These are phyloP conservation scores for Dromas ardeola DNA, from an alignment of 2,113 vertebrate species.

Conservation along the genomic window DNA sequence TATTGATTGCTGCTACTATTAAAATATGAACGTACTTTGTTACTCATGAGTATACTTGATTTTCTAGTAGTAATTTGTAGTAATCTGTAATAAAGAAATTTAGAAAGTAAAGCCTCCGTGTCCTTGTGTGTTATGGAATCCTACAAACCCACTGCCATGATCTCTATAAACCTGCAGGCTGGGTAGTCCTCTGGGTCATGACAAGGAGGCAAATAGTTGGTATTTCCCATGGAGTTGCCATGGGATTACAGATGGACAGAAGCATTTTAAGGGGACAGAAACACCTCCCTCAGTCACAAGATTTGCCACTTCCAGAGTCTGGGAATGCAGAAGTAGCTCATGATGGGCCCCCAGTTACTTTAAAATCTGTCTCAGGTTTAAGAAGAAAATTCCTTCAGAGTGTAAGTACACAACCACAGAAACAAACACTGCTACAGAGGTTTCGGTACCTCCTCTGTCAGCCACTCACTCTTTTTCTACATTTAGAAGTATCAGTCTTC, in stretches of 20 bases:
- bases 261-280: background rate
- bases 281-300: background rate
- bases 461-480: background rate
- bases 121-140: background rate
- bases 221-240: background rate
- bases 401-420: background rate
- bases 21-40: background rate
- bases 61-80: background rate
- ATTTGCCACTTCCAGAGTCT: background rate
- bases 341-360: background rate
- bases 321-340: background rate
- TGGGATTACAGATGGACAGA: background rate
- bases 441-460: background rate
- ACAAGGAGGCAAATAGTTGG: background rate
- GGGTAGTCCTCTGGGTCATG: background rate
- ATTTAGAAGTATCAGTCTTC: background rate
- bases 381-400: background rate
- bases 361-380: background rate
- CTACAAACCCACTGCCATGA: background rate
- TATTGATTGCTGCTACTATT: background rate
- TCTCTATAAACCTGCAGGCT: background rate
- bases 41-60: background rate
- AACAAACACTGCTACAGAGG: background rate
- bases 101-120: accelerated
- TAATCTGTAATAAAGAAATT: background rate